Conservation (phyloP, 2,113 vertebrate genomes). For the Prolemur simus region DNA sequence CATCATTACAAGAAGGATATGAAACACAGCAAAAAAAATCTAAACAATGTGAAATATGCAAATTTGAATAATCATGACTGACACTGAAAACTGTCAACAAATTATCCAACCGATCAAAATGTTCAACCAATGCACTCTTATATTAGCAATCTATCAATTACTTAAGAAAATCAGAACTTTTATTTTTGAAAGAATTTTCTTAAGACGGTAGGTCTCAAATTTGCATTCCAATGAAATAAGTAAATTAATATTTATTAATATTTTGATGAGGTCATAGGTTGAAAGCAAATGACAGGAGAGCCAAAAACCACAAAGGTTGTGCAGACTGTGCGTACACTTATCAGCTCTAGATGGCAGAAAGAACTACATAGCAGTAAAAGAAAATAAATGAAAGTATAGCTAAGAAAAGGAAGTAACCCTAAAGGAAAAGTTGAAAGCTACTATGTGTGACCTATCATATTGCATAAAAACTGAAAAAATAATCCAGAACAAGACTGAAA, state of each 20-base stretch:
- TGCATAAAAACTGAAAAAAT: not conserved
- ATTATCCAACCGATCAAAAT: slow-evolving; percentile 39
- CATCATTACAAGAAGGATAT: slow-evolving; percentile 44
- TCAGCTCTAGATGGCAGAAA: slow-evolving; percentile 52
- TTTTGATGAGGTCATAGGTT: slow-evolving; percentile 52
- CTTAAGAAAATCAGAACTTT: slow-evolving; percentile 51
- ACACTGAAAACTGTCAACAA: slow-evolving; percentile 50
- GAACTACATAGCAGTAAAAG: not conserved
- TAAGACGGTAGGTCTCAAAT: slow-evolving; percentile 42
- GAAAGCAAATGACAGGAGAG: slow-evolving; percentile 48
- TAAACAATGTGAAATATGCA: slow-evolving; percentile 39
- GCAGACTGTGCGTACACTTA: slow-evolving; percentile 13
- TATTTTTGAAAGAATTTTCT: slow-evolving; percentile 29
- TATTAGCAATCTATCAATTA: not conserved
- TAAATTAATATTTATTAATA: slow-evolving; percentile 2
- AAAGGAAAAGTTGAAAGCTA: not conserved
- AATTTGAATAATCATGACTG: not conserved
- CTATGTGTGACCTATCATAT: not conserved
- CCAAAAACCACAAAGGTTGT: slow-evolving; percentile 12
- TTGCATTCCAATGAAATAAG: slow-evolving; percentile 12
- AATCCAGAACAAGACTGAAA: not conserved
- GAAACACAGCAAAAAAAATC: slow-evolving; percentile 53
- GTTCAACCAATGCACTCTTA: slow-evolving; percentile 50
- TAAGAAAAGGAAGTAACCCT: slow-evolving; percentile 35
- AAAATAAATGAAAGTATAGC: slow-evolving; percentile 32